Percentiles rank a stretch among this genome's conserved stretches.
Conservation (phyloP, 2,113 vertebrate species). For the Reinhardtius hippoglossoides region DNA sequence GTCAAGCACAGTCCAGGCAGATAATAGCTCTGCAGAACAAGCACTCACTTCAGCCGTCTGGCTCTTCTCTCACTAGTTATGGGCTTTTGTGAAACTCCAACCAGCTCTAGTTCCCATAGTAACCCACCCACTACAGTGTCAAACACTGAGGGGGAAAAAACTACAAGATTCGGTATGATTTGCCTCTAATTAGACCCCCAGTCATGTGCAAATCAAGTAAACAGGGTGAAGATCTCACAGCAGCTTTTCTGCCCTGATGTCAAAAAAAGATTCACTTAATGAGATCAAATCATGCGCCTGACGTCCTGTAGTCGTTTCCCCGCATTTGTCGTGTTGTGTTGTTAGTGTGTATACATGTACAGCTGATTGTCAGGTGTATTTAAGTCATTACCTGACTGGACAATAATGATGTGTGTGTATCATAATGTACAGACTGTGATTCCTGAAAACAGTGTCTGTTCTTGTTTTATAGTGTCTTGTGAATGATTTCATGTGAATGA, state of each 20-base stretch:
- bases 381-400: slow-evolving; percentile 56
- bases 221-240: slow-evolving; percentile 36
- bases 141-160: slow-evolving; percentile 41
- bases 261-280: slow-evolving; percentile 35
- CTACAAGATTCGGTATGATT: slow-evolving; percentile 56
- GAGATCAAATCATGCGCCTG: slow-evolving; percentile 47
- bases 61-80: slow-evolving; percentile 52
- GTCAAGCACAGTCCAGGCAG: slow-evolving; percentile 11
- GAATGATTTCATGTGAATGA: slow-evolving; percentile 53
- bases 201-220: slow-evolving; percentile 27
- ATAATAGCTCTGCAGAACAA: slow-evolving; percentile 29
- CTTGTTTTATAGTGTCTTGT: slow-evolving; percentile 49
- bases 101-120: slow-evolving; percentile 67
- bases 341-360: background rate
- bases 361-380: slow-evolving; percentile 60
- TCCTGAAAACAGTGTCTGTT: slow-evolving; percentile 42
- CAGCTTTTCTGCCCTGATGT: slow-evolving; percentile 36
- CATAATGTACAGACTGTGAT: slow-evolving; percentile 73
- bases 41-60: slow-evolving; percentile 19
- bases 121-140: slow-evolving; percentile 55
- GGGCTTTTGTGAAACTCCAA: slow-evolving; percentile 36
- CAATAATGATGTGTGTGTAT: slow-evolving; percentile 65
- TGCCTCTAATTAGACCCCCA: slow-evolving; percentile 49
- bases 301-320: slow-evolving; percentile 52
- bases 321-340: slow-evolving; percentile 35